Percentiles rank a stretch among this genome's conserved stretches.
Evolutionary conservation across 1,140 invertebrate species (phyloP).

Genomic region (Luehdorfia chinensis): DNA sequence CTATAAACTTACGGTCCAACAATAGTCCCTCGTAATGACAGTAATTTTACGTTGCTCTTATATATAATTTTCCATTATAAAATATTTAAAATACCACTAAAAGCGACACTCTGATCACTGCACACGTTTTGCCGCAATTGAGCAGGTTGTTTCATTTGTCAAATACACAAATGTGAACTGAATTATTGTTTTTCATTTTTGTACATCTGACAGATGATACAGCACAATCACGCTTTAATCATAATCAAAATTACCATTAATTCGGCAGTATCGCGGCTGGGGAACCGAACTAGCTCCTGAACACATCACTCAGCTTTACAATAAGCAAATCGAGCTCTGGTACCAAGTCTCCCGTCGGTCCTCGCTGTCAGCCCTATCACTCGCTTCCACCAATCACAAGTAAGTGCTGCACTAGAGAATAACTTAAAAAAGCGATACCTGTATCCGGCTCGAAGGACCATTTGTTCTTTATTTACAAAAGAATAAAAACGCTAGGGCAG

Average conservation of each 20-base stretch:
- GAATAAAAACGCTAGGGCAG: constrained; percentile 13
- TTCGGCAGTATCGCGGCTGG: constrained; percentile 90
- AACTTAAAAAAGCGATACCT: constrained; percentile 22
- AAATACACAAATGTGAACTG: constrained; percentile 9
- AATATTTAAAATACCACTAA: constrained; percentile 18
- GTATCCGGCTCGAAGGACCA: constrained; percentile 40
- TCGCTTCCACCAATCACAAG: constrained; percentile 90
- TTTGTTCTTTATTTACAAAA: neutral
- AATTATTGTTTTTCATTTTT: neutral
- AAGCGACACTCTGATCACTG: constrained; percentile 2
- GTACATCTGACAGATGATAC: constrained; percentile 32
- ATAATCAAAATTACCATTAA: constrained; percentile 58
- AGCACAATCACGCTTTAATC: constrained; percentile 56
- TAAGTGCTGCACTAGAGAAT: constrained; percentile 72
- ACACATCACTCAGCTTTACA: constrained; percentile 85
- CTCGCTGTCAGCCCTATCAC: constrained; percentile 90
- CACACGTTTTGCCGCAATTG: constrained; percentile 15
- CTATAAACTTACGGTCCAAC: too few relatives aligned
- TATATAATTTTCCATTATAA: too few relatives aligned
- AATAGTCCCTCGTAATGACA: too few relatives aligned
- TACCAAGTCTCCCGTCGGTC: constrained; percentile 92
- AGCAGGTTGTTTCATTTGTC: constrained; percentile 8
- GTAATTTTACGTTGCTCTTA: too few relatives aligned
- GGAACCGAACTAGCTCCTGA: constrained; percentile 90
- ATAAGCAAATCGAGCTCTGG: constrained; percentile 90